Base-by-base conservation (phyloP, 2,113 vertebrate species). In the Fulmarus glacialis region DNA sequence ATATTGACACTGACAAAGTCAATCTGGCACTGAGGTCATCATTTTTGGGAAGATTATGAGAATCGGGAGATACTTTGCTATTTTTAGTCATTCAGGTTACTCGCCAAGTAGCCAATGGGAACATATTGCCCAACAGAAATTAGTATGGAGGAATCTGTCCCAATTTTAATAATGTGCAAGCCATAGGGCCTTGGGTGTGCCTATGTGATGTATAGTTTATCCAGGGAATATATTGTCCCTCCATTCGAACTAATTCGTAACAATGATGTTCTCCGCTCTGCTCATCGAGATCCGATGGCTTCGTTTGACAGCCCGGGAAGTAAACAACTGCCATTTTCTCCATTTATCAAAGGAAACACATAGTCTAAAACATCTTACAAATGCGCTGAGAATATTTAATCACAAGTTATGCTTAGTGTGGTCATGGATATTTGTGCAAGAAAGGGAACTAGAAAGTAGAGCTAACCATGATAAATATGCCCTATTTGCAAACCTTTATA, bases 391-490 rank as follows among this genome's bases (percentile, higher is more conserved):
- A 97, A 63, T 85, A 94, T 96, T 96, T 90, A 82, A 96, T 92
- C 59, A 90, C 50, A 79, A 70, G 48, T 77, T 91, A 67, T 40
- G 78, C 36, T 84, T 56, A 59, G 72, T 26, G 21, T 88, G 71
- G 79, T 77, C 77, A 74, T n/a, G 63, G 95, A n/a, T 89, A 82
- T 90, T 80, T 94, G 82, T 90, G 75, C 96, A 96, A 93, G 80
- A 93, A 77, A 66, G 63, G 71, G 80, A 96, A 87, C 88, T 92
- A 85, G 83, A 81, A 97, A 92, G 90, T 95, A 80, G 87, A 95
- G 82, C 82, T 98, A 98, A 98, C 91, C 85, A 93, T 98, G 98
- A 98, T 97, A 98, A 98, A 98, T 98, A 97, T 29, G 47, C 80
- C 50, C 91, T 96, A 97, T 98, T 98, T 98, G 84, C 93, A 98